These are phyloP conservation scores for Drymodes brunneopygia DNA, from an alignment of 2,113 vertebrate species.

Conservation along the genomic window DNA sequence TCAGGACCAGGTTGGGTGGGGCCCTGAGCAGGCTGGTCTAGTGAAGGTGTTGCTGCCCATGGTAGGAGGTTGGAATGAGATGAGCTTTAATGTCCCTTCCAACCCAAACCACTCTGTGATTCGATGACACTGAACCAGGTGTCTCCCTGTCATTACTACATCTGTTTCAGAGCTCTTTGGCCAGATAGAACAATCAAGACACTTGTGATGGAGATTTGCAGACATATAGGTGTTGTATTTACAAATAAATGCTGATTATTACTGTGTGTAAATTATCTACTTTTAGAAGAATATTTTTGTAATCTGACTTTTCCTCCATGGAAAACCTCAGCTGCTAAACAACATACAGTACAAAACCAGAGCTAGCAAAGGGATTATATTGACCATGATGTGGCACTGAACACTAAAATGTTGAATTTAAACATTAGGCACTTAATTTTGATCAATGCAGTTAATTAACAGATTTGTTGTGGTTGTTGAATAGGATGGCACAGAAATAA, in stretches of 20 bases:
- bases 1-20: neutral
- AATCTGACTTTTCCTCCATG: neutral
- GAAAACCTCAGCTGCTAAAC: neutral
- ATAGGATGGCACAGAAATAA: neutral
- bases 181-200: neutral
- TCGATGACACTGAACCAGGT: neutral
- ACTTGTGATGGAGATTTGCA: neutral
- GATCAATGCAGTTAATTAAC: neutral
- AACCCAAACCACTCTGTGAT: neutral
- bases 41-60: rapidly evolving
- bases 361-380: neutral
- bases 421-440: neutral
- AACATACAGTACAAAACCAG: neutral
- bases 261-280: neutral
- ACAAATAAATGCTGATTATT: neutral
- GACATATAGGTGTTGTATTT: neutral
- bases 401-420: neutral
- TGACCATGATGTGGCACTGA: neutral
- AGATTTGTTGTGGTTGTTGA: neutral
- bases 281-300: neutral
- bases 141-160: neutral
- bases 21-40: neutral
- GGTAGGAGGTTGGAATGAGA: rapidly evolving
- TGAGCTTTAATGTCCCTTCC: neutral
- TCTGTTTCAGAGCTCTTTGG: neutral